phyloP scores from a whole-genome alignment of 2,888 invertebrate genomes.

The Dermolepida albohirtum region DNA sequence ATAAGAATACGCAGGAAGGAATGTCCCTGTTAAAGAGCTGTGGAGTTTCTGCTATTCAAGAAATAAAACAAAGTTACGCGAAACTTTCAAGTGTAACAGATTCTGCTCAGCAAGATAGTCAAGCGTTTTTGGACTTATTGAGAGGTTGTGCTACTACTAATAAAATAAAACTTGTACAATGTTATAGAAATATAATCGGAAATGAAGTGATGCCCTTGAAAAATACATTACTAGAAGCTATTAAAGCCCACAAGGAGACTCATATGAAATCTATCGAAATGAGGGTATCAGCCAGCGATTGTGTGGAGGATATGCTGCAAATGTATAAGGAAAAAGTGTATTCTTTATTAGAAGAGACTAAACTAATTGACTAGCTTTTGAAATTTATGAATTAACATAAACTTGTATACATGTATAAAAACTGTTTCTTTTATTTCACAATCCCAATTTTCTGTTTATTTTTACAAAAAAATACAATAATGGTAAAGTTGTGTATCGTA shows the following conservation, averaged over 20 bases:
- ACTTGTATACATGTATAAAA: too few species aligned
- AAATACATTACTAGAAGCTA: constrained; percentile 53
- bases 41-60: constrained; percentile 42
- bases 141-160: constrained; percentile 49
- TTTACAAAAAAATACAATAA: too few species aligned
- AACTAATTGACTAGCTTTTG: constrained; percentile 3
- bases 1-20: constrained; percentile 48
- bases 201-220: constrained; percentile 57
- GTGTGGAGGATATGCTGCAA: constrained; percentile 53
- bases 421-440: too few species aligned
- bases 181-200: constrained; percentile 57
- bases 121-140: constrained; percentile 54
- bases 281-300: constrained; percentile 54
- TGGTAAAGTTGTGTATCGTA: background rate
- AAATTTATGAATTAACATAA: too few species aligned
- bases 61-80: constrained; percentile 47
- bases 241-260: constrained; percentile 54
- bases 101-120: constrained; percentile 51
- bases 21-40: constrained; percentile 47
- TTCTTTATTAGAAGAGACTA: constrained; percentile 22
- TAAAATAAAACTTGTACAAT: constrained; percentile 53
- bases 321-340: constrained; percentile 43
- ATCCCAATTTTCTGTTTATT: too few species aligned
- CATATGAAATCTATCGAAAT: constrained; percentile 54
- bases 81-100: constrained; percentile 49